These are phyloP conservation scores for Drosophila macrospina DNA, from an alignment of 2,888 invertebrate species.

Conservation along the genomic window DNA sequence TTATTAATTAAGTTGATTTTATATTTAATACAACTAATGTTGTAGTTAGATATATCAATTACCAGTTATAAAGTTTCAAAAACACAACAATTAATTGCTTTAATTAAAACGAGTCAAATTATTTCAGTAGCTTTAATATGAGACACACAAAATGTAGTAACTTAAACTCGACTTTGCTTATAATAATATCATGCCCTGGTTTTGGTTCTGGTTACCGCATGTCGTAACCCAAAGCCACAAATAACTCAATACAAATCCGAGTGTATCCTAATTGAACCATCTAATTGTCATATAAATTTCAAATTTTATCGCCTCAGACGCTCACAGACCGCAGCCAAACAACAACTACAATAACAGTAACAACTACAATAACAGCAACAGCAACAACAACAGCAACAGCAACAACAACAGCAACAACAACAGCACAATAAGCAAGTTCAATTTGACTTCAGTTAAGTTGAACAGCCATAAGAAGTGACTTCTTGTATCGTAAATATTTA, in stretches of 20 bases:
- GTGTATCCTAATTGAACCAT: slow-evolving; percentile 63
- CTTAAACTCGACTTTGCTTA: neutral
- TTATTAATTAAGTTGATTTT: neutral
- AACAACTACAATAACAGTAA: too few relatives aligned
- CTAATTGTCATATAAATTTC: slow-evolving; percentile 70
- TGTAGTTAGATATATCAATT: neutral
- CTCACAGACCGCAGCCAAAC: slow-evolving; percentile 33
- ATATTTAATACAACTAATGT: slow-evolving; percentile 7
- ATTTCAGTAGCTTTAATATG: neutral
- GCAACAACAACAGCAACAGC: slow-evolving; percentile 14
- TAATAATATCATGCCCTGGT: neutral
- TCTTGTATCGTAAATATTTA: slow-evolving; percentile 55
- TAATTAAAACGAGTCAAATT: neutral
- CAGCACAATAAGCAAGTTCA: slow-evolving; percentile 38
- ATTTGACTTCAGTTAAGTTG: slow-evolving; percentile 41
- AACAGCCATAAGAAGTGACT: slow-evolving; percentile 33
- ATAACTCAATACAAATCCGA: slow-evolving; percentile 47
- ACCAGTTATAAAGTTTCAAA: neutral
- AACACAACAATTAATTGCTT: neutral
- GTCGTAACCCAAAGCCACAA: slow-evolving; percentile 17
- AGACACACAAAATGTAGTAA: neutral
- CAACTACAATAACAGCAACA: slow-evolving; percentile 17
- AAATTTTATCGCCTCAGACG: slow-evolving; percentile 51
- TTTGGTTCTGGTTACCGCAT: neutral
- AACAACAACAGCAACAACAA: slow-evolving; percentile 12